Base-by-base conservation (phyloP, 2,888 invertebrate genomes). In the Sinopyrophorus schimmeli region DNA sequence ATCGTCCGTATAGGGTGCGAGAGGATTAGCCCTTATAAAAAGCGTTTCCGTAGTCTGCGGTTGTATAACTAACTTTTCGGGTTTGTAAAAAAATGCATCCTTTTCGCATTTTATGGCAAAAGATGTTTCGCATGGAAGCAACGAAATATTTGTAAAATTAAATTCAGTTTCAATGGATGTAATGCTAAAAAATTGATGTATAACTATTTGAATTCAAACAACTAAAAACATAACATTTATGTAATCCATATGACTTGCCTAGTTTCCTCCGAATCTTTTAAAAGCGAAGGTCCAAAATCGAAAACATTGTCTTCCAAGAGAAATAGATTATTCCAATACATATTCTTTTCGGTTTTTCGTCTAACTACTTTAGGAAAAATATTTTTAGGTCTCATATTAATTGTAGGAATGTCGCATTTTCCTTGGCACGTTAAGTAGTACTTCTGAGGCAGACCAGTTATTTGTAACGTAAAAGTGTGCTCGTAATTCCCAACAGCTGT, bases 91-190 rank as follows among this genome's bases (percentile, higher is more conserved):
- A 63, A 81, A 83, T n/a, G 73, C 68, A 3, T 68, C 62, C 1
- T 72, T 74, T 1, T 74, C 72, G 46, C 74, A 72, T 27, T 72
- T 57, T 53, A 81, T 74, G 44, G 73, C 74, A 16, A 80, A 74
- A 5, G 63, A 65, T 27, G 80, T 68, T 38, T 77, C 70, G 9
- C 78, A 77, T 1, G 73, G 68, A 40, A 82, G 72, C 1, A 74
- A 65, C 0, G 82, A 81, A 21, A 75, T 69, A 65, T 83, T 84
- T 55, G 71, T 74, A 20, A 83, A 69, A 48, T 76, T 72, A 2
- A 83, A 76, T 5, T 69, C 68, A 26, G 76, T 74, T 31, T 72
- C 68, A 56, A 76, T 76, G 63, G 76, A 73, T 54, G n/a, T n/a
- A n/a, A n/a, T n/a, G n/a, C n/a, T n/a, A n/a, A n/a, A n/a, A n/a